A percentile compares a stretch with the other conserved stretches of the same genome.
These are phyloP conservation scores for Bombus huntii DNA, from an alignment of 1,140 invertebrate genomes.

Conservation along the genomic window DNA sequence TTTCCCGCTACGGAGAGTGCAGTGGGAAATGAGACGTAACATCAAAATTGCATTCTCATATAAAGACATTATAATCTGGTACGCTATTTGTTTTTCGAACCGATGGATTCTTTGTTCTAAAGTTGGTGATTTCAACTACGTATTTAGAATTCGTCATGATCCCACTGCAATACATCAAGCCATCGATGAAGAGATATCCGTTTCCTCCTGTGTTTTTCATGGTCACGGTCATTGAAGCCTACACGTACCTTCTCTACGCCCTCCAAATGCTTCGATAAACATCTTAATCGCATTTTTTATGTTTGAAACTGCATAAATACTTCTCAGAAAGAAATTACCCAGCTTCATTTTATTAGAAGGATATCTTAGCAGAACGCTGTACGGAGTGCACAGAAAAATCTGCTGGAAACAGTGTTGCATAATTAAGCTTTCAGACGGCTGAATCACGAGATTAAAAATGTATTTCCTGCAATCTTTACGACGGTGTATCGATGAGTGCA, in stretches of 20 bases:
- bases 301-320: too few relatives aligned
- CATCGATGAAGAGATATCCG: constrained; percentile 38
- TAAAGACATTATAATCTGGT: neutral
- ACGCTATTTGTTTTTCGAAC: neutral
- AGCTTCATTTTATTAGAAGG: neutral
- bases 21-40: neutral
- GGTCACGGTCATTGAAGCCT: constrained; percentile 46
- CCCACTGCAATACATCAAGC: constrained; percentile 27
- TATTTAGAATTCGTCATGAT: constrained; percentile 39
- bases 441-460: neutral
- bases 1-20: neutral
- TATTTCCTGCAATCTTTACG: neutral
- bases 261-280: constrained; percentile 6
- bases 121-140: constrained; percentile 6
- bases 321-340: neutral
- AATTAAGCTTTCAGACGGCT: constrained; percentile 1
- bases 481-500: neutral
- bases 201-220: constrained; percentile 26
- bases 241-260: neutral
- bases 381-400: neutral
- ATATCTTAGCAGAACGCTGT: neutral
- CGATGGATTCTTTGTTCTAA: neutral
- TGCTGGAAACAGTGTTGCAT: constrained; percentile 2
- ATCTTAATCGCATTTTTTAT: neutral
- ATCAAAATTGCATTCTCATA: neutral